Percentiles rank a stretch among this genome's conserved stretches.
Evolutionary conservation across 2,797 vertebrate species (phyloP).

Genomic region (Odontamblyopus rebecca): DNA sequence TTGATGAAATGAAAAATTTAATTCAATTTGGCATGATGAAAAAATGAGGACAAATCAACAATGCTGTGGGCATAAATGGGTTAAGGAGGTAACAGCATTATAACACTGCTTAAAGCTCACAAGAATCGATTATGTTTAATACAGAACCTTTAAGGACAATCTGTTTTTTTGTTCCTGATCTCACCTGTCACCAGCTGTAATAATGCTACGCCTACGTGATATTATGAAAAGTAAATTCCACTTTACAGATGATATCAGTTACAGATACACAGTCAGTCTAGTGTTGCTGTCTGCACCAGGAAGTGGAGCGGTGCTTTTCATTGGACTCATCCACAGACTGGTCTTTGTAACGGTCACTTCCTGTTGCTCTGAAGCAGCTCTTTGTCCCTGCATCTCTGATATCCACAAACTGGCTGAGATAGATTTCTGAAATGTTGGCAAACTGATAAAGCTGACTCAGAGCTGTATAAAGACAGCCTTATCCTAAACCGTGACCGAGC

Average conservation of each 20-base stretch:
- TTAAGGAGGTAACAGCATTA: no score
- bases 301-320: slow-evolving; percentile 47
- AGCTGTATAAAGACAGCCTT: slow-evolving; percentile 58
- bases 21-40: no score
- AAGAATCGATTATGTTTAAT: no score
- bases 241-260: not conserved
- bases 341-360: slow-evolving; percentile 69
- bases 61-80: no score
- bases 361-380: slow-evolving; percentile 70
- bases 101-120: no score
- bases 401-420: slow-evolving; percentile 66
- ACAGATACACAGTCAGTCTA: not conserved
- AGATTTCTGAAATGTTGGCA: slow-evolving; percentile 62
- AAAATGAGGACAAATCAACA: no score
- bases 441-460: slow-evolving; percentile 59
- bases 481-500: slow-evolving; percentile 26
- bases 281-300: slow-evolving; percentile 36
- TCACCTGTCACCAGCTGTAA: not conserved
- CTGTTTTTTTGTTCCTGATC: not conserved
- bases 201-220: not conserved
- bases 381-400: slow-evolving; percentile 69
- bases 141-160: no score
- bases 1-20: no score
- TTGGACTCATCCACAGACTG: slow-evolving; percentile 63
- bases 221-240: not conserved